Evolutionary conservation across 2,113 vertebrate species (phyloP), one percentile per base, ranked within the genome.

Genomic region (Nothoprocta pentlandii): DNA sequence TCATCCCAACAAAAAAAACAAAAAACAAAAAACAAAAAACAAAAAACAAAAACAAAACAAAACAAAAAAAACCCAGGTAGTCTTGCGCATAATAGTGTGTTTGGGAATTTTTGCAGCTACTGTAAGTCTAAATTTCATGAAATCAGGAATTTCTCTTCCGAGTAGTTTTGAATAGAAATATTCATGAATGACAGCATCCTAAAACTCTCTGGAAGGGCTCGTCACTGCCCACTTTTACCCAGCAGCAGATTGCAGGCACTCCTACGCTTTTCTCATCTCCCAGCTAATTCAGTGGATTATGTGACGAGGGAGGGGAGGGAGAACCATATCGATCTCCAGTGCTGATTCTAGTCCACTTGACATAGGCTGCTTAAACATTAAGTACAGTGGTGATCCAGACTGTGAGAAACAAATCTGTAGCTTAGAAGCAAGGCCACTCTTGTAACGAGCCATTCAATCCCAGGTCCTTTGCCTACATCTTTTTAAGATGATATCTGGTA

Each of bases 71-170:
- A 3, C 70, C 2, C 22, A 64, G 15, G 5, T 53, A 62, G 4
- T 12, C 9, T 0, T 2, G 7, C 58, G 4, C 3, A 2, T 17
- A 89, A 12, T 3, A 74, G 16, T 0, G 0, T 51, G 3, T n/a
- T 75, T 63, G 47, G 42, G 23, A 76, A 56, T 5, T 9, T 9
- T 67, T 54, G 41, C 2, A 44, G 16, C 53, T 67, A 2, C 4
- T 51, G 3, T 41, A 59, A 63, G 12, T 2, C 5, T 75, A 59
- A 68, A 85, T 51, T 26, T 80, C 2, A 46, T n/a, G 53, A 82
- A 44, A 3, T 67, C 44, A 30, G 5, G 10, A 85, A 79, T 82
- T 56, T 23, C 58, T 73, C 68, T 14, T 44, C 11, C 32, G 10
- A 32, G 2, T 36, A 54, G 56, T 61, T 93, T 30, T 73, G 16